Evolutionary conservation across 2,113 vertebrate species (phyloP), one percentile per base, ranked within the genome.

Genomic region (Colossoma macropomum): DNA sequence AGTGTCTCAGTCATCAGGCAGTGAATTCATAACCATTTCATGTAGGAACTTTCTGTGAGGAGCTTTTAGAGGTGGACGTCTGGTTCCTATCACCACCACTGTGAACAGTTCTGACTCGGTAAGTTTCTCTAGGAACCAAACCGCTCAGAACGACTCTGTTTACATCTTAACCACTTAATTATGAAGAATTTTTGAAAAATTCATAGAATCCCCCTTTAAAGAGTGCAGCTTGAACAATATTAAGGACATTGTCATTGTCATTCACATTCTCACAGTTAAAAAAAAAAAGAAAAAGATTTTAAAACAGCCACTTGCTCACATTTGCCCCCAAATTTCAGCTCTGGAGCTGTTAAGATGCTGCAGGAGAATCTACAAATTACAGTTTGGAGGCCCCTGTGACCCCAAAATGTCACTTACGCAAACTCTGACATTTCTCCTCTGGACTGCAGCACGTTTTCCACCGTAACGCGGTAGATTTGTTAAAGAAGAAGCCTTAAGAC

Each of bases 361-460:
- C 66, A 38, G 66, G 32, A 50, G 41, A 66, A 65, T 56, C 60
- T 66, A 63, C 45, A 82, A 75, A 75, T 82, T 34, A 75, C 45
- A 82, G 30, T 68, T 68, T 65, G 28, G 41, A 66, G 27, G 48
- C 50, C 48, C 66, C 3, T 1, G 13, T 65, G n/a, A 78, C 21
- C 17, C n/a, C 45, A 56, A 75, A 84, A 41, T 54, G 54, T 30
- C 56, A 65, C 66, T 81, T 75, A 66, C 17, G 23, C 45, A 75
- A 81, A 73, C 45, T 52, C 32, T 41, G 82, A 62, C 76, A 84
- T 74, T 84, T 79, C 68, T 66, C 25, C 28, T 63, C n/a, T 69
- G 9, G 60, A 71, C 56, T 73, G n/a, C 11, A 10, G 15, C 27
- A 16, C 23, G 25, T 41, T n/a, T 4, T 75, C 38, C n/a, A n/a